Evolutionary conservation across 1,140 invertebrate genomes (phyloP).

Genomic region (Caenorhabditis latens): DNA sequence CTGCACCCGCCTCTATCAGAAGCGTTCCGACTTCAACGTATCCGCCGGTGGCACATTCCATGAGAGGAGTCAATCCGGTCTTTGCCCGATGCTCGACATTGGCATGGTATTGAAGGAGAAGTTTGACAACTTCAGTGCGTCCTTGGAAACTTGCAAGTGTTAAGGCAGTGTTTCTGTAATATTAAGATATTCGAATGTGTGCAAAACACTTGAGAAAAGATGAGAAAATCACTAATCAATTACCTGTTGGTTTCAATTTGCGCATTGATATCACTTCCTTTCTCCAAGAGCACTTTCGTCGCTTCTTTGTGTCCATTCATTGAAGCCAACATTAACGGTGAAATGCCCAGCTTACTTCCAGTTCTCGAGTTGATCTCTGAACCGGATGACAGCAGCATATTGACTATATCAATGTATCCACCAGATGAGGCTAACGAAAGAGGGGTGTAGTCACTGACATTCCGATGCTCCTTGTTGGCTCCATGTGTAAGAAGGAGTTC

Average conservation of each 20-base stretch:
- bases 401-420: constrained; percentile 98
- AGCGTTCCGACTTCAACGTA: constrained; percentile 98
- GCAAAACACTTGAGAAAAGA: not conserved
- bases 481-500: constrained; percentile 88
- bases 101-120: constrained; percentile 94
- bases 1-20: constrained; percentile 93
- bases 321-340: constrained; percentile 97
- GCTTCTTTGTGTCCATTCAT: constrained; percentile 99
- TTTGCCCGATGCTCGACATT: constrained; percentile 99
- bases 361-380: constrained; percentile 94
- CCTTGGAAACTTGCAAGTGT: constrained; percentile 99
- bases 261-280: constrained; percentile 99
- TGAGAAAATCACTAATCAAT: not conserved
- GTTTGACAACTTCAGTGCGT: constrained; percentile 94
- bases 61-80: constrained; percentile 96
- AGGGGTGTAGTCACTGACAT: constrained; percentile 98
- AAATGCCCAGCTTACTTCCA: constrained; percentile 86
- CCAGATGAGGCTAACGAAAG: constrained; percentile 94
- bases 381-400: constrained; percentile 89
- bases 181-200: not conserved
- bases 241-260: constrained; percentile 95
- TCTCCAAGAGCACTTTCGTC: constrained; percentile 93
- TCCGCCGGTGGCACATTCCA: constrained; percentile 99
- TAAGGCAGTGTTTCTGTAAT: constrained; percentile 89
- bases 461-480: constrained; percentile 98